Evolutionary conservation across 2,797 vertebrate genomes (phyloP).

Genomic region (Smutsia temminckii): DNA sequence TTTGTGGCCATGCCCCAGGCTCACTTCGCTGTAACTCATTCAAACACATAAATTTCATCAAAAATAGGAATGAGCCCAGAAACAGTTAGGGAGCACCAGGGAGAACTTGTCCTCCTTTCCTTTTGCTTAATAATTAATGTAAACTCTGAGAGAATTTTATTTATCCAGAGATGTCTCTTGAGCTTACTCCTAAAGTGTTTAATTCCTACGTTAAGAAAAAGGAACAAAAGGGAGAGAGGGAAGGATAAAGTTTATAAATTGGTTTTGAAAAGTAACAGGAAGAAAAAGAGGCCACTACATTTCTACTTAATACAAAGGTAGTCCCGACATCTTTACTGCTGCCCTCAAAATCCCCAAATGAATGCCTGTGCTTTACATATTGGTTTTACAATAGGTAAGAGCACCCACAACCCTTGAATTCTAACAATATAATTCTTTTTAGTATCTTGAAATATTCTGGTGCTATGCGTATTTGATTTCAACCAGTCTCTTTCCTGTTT

Average conservation of each 20-base stretch:
- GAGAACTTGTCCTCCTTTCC: rapidly evolving
- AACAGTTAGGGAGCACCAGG: background rate
- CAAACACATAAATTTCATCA: background rate
- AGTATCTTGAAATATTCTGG: background rate
- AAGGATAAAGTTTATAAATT: background rate
- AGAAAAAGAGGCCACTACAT: background rate
- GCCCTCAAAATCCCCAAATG: background rate
- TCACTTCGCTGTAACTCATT: background rate
- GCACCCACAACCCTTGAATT: background rate
- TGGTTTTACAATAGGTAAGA: background rate
- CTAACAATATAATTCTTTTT: background rate
- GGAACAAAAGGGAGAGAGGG: background rate
- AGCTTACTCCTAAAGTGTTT: conserved; percentile 15
- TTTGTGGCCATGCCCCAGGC: background rate
- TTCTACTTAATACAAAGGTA: background rate
- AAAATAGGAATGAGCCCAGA: background rate
- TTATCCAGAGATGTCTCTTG: background rate
- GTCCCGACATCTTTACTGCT: background rate
- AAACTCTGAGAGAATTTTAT: background rate
- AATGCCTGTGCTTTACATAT: background rate
- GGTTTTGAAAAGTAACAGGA: background rate
- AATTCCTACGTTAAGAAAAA: background rate
- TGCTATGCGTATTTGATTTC: background rate
- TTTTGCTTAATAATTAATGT: conserved; percentile 20
- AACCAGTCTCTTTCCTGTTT: background rate